A percentile compares a stretch with the other conserved stretches of the same genome.
Evolutionary conservation across 30 jellyfish, hydroid and myxozoan genomes (phyloP).

Genomic region (Cassiopea andromeda): DNA sequence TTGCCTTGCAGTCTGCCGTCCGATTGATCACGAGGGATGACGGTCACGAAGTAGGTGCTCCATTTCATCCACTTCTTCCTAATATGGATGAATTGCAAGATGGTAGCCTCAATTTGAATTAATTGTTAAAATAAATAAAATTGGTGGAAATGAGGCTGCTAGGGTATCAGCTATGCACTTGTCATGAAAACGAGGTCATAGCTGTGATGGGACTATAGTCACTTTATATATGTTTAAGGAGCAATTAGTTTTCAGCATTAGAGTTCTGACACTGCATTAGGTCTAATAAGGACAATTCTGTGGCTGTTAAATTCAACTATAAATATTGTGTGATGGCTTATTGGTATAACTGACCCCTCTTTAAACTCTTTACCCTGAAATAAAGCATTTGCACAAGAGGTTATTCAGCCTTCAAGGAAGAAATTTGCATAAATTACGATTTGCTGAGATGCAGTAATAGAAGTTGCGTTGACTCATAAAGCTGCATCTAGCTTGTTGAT

Average conservation of each 20-base stretch:
- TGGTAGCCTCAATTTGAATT: conserved; percentile 55
- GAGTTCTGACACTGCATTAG: too few species aligned
- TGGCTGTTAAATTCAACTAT: too few species aligned
- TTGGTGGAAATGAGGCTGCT: neutral
- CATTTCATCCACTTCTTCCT: conserved; percentile 94
- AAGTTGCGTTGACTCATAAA: too few species aligned
- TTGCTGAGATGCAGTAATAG: too few species aligned
- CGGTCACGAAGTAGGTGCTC: conserved; percentile 85
- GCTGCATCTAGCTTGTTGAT: too few species aligned
- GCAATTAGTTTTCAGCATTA: neutral
- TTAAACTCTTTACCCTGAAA: too few species aligned
- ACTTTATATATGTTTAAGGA: neutral
- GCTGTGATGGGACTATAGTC: neutral
- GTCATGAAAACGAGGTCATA: conserved; percentile 78
- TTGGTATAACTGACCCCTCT: too few species aligned
- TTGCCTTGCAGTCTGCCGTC: conserved; percentile 73
- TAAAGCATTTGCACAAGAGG: too few species aligned
- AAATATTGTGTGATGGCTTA: too few species aligned
- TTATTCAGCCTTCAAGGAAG: too few species aligned
- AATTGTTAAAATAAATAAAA: conserved; percentile 1
- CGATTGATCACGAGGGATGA: conserved; percentile 79
- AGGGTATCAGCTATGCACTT: conserved; percentile 25
- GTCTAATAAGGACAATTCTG: too few species aligned
- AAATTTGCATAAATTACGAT: too few species aligned
- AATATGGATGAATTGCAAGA: conserved; percentile 70